A percentile compares a stretch with the other conserved stretches of the same genome.
Conservation (phyloP, 2,888 invertebrate species). For the Andrena praecox region DNA sequence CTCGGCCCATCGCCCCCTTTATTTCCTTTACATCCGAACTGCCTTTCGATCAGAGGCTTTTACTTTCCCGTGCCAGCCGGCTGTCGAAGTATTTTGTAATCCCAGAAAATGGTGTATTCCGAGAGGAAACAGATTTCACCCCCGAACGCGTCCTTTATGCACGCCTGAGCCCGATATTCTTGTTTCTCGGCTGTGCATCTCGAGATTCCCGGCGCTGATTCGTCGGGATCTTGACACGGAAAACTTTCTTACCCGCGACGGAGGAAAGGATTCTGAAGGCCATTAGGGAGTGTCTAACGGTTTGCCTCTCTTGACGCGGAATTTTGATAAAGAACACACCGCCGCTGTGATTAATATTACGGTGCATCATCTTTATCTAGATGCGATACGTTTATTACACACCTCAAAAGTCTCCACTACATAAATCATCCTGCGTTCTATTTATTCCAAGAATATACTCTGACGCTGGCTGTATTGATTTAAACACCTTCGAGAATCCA, state of each 20-base stretch:
- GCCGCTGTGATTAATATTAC: neutral
- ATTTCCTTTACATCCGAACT: conserved; percentile 68
- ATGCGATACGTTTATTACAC: neutral
- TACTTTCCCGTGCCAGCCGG: conserved; percentile 59
- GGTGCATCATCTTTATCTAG: neutral
- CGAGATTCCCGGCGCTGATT: conserved; percentile 31
- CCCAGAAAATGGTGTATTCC: conserved; percentile 67
- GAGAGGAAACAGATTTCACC: conserved; percentile 70
- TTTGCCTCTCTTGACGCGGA: neutral
- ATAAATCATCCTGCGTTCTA: neutral
- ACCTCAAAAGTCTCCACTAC: no score
- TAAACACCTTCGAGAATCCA: neutral
- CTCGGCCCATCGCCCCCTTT: conserved; percentile 64
- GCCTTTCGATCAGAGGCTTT: conserved; percentile 67
- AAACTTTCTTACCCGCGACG: neutral
- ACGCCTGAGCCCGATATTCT: conserved; percentile 60
- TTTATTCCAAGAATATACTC: neutral
- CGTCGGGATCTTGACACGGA: conserved; percentile 24
- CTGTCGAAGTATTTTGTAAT: conserved; percentile 72
- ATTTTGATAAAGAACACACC: neutral
- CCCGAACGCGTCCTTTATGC: conserved; percentile 60
- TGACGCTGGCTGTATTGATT: neutral
- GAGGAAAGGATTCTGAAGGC: neutral
- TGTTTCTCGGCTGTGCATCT: conserved; percentile 41
- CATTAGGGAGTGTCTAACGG: conserved; percentile 8